A percentile compares a stretch with the other conserved stretches of the same genome.
phyloP scores from a whole-genome alignment of 2,113 vertebrate species.

The Tenebrosternarchus preto region DNA sequence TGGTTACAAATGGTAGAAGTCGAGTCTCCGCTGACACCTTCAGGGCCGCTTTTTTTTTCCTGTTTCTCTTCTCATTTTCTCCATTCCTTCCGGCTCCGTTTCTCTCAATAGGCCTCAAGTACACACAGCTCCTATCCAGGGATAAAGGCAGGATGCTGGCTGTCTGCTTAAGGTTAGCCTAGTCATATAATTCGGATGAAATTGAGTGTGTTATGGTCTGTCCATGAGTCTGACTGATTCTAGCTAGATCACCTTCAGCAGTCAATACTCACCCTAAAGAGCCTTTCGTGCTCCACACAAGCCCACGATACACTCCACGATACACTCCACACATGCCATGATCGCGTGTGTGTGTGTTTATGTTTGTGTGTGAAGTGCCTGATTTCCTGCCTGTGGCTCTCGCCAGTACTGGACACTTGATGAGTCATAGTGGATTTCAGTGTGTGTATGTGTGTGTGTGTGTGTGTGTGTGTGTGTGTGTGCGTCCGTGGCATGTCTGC shows the following conservation, averaged over 20 bases:
- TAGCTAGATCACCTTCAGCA: slow-evolving; percentile 20
- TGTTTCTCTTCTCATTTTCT: slow-evolving; percentile 19
- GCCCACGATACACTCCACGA: slow-evolving; percentile 37
- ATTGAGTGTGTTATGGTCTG: background rate
- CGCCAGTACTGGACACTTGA: slow-evolving; percentile 54
- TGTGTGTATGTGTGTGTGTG: slow-evolving; percentile 50
- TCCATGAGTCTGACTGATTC: background rate
- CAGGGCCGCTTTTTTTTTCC: slow-evolving; percentile 40
- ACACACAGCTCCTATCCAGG: background rate
- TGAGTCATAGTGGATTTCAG: slow-evolving; percentile 43
- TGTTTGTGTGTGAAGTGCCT: slow-evolving; percentile 52
- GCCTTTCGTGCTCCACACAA: slow-evolving; percentile 11
- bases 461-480: slow-evolving; percentile 18
- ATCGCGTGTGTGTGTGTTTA: slow-evolving; percentile 31
- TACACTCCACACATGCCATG: slow-evolving; percentile 41
- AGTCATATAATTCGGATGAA: slow-evolving; percentile 14
- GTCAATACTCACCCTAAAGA: slow-evolving; percentile 22
- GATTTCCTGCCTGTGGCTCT: slow-evolving; percentile 46
- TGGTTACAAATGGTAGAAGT: slow-evolving; percentile 60
- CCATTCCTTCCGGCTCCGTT: slow-evolving; percentile 29
- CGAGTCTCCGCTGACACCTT: slow-evolving; percentile 55
- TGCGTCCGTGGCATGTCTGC: slow-evolving; percentile 35
- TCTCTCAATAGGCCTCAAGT: slow-evolving; percentile 2
- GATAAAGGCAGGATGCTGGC: slow-evolving; percentile 16
- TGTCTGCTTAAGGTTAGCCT: background rate